Evolutionary conservation across 1,140 invertebrate genomes (phyloP).

Genomic region (Panulirus ornatus): DNA sequence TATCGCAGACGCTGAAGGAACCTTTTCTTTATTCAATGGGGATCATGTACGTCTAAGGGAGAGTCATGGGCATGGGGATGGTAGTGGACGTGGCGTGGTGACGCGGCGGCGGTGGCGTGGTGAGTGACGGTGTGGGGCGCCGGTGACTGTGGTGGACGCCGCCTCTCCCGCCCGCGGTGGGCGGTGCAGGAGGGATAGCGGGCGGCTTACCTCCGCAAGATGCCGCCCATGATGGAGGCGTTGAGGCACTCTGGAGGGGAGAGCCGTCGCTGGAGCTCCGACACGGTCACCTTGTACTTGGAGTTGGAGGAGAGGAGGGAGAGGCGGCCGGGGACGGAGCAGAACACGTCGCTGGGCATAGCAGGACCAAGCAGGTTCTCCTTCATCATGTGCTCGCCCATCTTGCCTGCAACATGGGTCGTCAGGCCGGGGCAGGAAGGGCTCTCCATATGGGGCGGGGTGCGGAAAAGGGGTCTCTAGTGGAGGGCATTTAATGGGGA

Average conservation of each 20-base stretch:
- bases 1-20: neutral
- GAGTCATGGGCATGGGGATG: neutral
- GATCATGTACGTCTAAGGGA: neutral
- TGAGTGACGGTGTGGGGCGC: neutral
- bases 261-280: slow-evolving; percentile 97
- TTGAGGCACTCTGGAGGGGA: slow-evolving; percentile 99
- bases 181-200: slow-evolving; percentile 18
- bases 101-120: neutral
- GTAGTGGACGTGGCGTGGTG: neutral
- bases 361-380: slow-evolving; percentile 77
- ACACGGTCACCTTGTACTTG: slow-evolving; percentile 99
- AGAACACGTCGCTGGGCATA: slow-evolving; percentile 82
- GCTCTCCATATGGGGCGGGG: neutral
- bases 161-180: slow-evolving; percentile 26
- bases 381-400: slow-evolving; percentile 75
- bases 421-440: slow-evolving; percentile 14
- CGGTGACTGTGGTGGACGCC: neutral
- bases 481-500: neutral
- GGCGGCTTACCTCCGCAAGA: slow-evolving; percentile 89
- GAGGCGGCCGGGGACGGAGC: slow-evolving; percentile 97
- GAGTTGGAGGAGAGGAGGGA: slow-evolving; percentile 98
- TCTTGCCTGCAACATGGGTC: slow-evolving; percentile 58
- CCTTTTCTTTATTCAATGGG: no score
- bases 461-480: slow-evolving; percentile 9
- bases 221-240: slow-evolving; percentile 97